Base-by-base conservation (phyloP, 92 coral and sea anemone species). In the Actinostola sp. region DNA sequence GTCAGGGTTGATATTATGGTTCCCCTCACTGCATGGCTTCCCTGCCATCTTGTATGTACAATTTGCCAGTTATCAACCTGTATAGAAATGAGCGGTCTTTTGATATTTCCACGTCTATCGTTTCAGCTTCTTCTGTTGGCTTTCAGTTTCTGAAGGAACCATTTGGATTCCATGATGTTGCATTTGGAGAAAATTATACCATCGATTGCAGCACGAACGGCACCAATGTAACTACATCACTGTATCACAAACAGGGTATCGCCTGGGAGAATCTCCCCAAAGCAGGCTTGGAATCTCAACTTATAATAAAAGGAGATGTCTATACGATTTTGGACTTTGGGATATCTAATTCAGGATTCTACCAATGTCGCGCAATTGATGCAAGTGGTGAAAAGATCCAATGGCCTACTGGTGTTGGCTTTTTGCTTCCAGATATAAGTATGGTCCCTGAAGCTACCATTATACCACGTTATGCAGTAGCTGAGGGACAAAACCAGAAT, bases 351-450 rank as follows among this genome's bases (percentile, higher is more conserved):
- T 53, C 67, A 41, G 77, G 67, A 16, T 2, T 2, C 0, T 78
- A 84, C 49, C 8, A 24, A n/a, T 84, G 89, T 24, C 28, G 54
- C 5, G 89, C 89, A 8, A 69, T 73, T 0, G 45, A 72, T 46
- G 30, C 14, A 14, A 39, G 38, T 8, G 61, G 39, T 2, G 14
- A 52, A 20, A 73, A 23, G 17, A 73, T 81, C 41, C 17, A 14
- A 26, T 74, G 68, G 71, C 52, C 63, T 55, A 20, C 0, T 0
- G 0, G 0, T 9, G 0, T 0, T 2, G 45, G 49, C 0, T 1
- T 15, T 11, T 0, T 28, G 8, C 8, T 67, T 14, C 45, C 48
- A 27, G 0, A 0, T 3, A 17, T 14, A 29, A 0, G 12, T 0
- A 17, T 2, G 14, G 23, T 31, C 34, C 65, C 49, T 15, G 20